Evolutionary conservation across 1,140 invertebrate species (phyloP).

Genomic region (Drosophila malerkotliana): DNA sequence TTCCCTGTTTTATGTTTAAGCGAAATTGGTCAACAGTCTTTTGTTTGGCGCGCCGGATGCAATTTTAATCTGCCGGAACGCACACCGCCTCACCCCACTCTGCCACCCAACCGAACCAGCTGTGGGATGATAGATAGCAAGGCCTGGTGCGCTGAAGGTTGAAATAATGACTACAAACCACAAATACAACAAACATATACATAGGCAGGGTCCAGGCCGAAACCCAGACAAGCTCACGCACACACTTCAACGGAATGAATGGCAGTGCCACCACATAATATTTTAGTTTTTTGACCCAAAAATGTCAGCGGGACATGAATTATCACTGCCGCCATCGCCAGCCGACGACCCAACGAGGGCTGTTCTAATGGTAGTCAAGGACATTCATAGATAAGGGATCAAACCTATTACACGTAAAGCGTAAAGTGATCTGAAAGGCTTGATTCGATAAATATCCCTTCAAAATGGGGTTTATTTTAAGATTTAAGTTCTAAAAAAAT

Average conservation of each 20-base stretch:
- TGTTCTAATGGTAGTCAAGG: conserved; percentile 4
- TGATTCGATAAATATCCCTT: too few relatives aligned
- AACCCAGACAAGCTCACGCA: conserved; percentile 32
- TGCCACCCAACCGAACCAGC: conserved; percentile 6
- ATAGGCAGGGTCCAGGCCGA: conserved; percentile 19
- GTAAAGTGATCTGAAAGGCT: neutral
- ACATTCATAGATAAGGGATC: neutral
- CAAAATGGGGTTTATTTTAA: too few relatives aligned
- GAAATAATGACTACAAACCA: conserved; percentile 77
- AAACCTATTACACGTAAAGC: neutral
- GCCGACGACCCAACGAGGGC: conserved; percentile 41
- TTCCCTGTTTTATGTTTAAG: conserved; percentile 61
- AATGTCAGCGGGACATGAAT: conserved; percentile 81
- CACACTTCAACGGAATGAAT: conserved; percentile 29
- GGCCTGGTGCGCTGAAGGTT: conserved; percentile 20
- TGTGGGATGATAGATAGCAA: conserved; percentile 21
- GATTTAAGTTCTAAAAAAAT: too few relatives aligned
- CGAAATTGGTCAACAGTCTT: conserved; percentile 68
- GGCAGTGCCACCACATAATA: conserved; percentile 67
- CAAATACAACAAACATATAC: conserved; percentile 53
- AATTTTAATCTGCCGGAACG: conserved; percentile 80
- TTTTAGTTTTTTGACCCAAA: conserved; percentile 83
- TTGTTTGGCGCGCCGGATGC: conserved; percentile 74
- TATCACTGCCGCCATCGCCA: conserved; percentile 73
- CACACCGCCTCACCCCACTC: conserved; percentile 32